Base-by-base conservation (phyloP, 1,140 invertebrate genomes). In the Zaprionus lachaisei region DNA sequence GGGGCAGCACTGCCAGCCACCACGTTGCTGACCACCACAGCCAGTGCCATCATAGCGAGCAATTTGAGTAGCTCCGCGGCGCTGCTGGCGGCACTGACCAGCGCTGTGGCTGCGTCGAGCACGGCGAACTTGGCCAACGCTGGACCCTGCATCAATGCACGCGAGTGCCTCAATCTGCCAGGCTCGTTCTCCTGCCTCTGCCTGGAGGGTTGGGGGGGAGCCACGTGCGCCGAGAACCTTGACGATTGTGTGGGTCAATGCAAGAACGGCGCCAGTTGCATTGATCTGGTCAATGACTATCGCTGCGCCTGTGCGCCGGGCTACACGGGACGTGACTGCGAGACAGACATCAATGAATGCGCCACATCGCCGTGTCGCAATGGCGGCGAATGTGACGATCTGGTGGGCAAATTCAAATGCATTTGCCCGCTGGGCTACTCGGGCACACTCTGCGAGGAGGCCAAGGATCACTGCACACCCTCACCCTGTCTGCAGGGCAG, bases 191-290 rank as follows among this genome's bases (percentile, higher is more conserved):
- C 95, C 83, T 99, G 97, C 93, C 93, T 95, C 78, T 96, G 97
- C 93, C 94, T 95, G 44, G 95, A 96, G 58, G 97, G 98, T 24
- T 99, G 98, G 97, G 96, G 95, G 7, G 97, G 95, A 20, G 96
- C 96, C 92, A 96, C 97, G 79, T 99, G 98, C 93, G 96, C 97
- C 80, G 95, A 96, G 82, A 97, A 98, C 93, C 97, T 98, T 90
- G 95, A 98, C 92, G 97, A 97, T 92, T 99, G 98, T 93, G 94
- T 95, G 9, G 96, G 96, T 4, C 97, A 98, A 3, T 98, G 97
- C 92, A 87, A 94, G 51, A 96, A 98, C 93, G 96, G 95, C 20
- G 97, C 95, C 26, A 93, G 94, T 28, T 98, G 97, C 91, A 81
- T 95, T 55, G 97, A 98, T 93, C 94, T 94, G 61, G 94, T 97